A percentile compares a stretch with the other conserved stretches of the same genome.
These are phyloP conservation scores for Geotrypetes seraphini DNA, from an alignment of 2,797 vertebrate genomes.

Conservation along the genomic window DNA sequence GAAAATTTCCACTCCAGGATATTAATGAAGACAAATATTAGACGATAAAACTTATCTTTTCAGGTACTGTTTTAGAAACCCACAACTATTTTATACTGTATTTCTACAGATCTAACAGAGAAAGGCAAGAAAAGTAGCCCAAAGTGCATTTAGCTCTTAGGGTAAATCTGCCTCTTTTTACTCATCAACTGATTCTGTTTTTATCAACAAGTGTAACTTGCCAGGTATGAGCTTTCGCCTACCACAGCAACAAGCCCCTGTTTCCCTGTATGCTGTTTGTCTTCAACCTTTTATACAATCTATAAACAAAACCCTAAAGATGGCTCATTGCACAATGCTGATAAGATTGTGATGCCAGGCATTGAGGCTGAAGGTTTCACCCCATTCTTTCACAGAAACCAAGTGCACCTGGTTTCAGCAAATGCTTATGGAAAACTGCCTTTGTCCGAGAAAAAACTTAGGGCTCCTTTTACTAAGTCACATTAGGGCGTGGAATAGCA, in stretches of 20 bases:
- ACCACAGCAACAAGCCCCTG: slow-evolving; percentile 11
- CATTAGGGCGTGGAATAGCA: too few species aligned
- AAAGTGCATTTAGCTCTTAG: slow-evolving; percentile 69
- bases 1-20: too few species aligned
- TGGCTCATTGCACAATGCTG: too few species aligned
- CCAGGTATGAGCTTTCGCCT: slow-evolving; percentile 19
- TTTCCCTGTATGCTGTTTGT: slow-evolving; percentile 36
- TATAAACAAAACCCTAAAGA: too few species aligned
- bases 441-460: too few species aligned
- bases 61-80: slow-evolving; percentile 39
- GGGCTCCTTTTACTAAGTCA: too few species aligned
- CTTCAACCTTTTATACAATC: too few species aligned
- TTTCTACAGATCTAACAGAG: slow-evolving; percentile 78
- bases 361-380: too few species aligned
- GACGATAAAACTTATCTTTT: slow-evolving; percentile 7
- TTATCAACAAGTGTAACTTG: slow-evolving; percentile 1
- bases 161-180: slow-evolving; percentile 56
- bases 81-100: slow-evolving; percentile 72
- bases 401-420: too few species aligned
- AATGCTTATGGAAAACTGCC: too few species aligned
- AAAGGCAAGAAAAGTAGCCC: slow-evolving; percentile 72
- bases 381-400: too few species aligned
- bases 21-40: background rate
- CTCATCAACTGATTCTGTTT: slow-evolving; percentile 47
- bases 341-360: too few species aligned